These are phyloP conservation scores for Dasyprocta punctata DNA, from an alignment of 2,113 vertebrate species.

Conservation along the genomic window DNA sequence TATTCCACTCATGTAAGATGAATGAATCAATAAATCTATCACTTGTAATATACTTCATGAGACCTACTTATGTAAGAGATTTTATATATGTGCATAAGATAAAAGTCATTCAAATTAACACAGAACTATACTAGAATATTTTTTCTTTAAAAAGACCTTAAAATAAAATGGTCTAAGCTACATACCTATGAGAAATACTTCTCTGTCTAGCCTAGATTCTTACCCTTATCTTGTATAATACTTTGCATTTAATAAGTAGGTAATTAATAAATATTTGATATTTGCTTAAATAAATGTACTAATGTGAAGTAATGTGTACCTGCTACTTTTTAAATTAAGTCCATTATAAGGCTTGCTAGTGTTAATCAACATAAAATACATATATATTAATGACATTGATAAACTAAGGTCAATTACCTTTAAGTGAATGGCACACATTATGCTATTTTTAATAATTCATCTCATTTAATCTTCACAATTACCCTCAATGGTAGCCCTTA, in stretches of 20 bases:
- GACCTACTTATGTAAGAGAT: not conserved
- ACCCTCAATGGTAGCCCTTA: not conserved
- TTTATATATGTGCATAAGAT: not conserved
- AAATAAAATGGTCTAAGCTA: not conserved
- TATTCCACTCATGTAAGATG: not conserved
- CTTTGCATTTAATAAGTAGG: not conserved
- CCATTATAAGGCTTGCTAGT: not conserved
- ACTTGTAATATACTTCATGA: not conserved
- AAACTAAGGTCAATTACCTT: not conserved
- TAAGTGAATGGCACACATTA: not conserved
- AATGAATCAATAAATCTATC: not conserved
- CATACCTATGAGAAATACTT: not conserved
- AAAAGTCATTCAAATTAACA: not conserved
- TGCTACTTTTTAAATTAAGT: not conserved
- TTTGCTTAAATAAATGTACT: conserved; percentile 5
- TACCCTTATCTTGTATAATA: not conserved
- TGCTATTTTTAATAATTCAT: not conserved
- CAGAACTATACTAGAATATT: not conserved
- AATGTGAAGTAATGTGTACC: not conserved
- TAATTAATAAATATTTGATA: not conserved
- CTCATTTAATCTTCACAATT: not conserved
- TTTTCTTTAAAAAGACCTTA: not conserved
- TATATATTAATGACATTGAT: not conserved
- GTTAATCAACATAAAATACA: not conserved
- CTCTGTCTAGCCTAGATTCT: not conserved